A percentile compares a stretch with the other conserved stretches of the same genome.
These are phyloP conservation scores for Labeo rohita DNA, from an alignment of 2,113 vertebrate species.

Conservation along the genomic window DNA sequence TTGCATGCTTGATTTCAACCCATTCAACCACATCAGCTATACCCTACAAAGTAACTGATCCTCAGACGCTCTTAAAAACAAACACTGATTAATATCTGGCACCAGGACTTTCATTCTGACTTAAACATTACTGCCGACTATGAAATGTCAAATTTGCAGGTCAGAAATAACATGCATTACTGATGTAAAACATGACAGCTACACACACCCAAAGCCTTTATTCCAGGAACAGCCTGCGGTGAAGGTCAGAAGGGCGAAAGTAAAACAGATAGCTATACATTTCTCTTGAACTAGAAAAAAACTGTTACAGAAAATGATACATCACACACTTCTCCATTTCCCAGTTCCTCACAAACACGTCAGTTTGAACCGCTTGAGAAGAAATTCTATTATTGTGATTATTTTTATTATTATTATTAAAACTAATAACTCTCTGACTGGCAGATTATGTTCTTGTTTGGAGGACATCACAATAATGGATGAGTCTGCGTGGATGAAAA, in stretches of 20 bases:
- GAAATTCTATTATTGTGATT: neutral
- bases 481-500: neutral
- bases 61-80: neutral
- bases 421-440: neutral
- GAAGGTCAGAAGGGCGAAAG: neutral
- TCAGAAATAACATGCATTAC: neutral
- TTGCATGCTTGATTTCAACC: neutral
- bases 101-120: no score
- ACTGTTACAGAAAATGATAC: neutral
- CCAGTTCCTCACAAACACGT: neutral
- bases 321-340: neutral
- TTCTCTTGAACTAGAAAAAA: neutral
- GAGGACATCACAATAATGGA: neutral
- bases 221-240: neutral
- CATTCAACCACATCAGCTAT: neutral
- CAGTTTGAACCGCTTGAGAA: neutral
- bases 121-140: neutral
- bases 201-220: neutral
- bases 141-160: neutral
- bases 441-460: neutral
- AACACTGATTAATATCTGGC: neutral
- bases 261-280: neutral
- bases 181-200: neutral
- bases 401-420: neutral
- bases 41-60: neutral